A percentile compares a stretch with the other conserved stretches of the same genome.
Evolutionary conservation across 1,140 invertebrate species (phyloP).

Genomic region (Steinernema khuongi): DNA sequence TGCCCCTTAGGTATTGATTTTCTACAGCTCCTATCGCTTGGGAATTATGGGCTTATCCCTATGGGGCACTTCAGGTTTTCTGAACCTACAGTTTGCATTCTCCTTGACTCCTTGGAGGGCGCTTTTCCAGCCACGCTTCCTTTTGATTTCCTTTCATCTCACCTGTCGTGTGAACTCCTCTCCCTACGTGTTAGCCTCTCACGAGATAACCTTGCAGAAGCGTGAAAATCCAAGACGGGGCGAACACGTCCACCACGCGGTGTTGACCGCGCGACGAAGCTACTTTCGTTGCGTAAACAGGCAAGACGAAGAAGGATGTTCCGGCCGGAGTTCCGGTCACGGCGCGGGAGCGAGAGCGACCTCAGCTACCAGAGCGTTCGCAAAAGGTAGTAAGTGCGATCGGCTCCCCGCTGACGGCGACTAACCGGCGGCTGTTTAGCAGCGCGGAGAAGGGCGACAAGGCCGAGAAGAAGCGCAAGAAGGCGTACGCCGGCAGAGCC

Average conservation of each 20-base stretch:
- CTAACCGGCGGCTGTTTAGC: not conserved
- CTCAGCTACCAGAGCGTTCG: not conserved
- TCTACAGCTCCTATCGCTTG: too few species aligned
- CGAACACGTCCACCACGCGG: not conserved
- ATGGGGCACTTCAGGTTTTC: too few species aligned
- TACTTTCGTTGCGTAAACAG: not conserved
- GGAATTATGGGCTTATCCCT: too few species aligned
- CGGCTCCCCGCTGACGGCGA: too few species aligned
- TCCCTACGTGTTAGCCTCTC: too few species aligned
- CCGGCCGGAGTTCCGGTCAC: not conserved
- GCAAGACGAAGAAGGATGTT: not conserved
- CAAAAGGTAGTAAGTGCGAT: not conserved
- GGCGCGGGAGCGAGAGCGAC: constrained; percentile 1
- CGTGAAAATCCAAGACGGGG: not conserved
- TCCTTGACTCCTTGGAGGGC: too few species aligned
- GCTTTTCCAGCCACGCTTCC: too few species aligned
- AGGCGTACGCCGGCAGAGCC: not conserved
- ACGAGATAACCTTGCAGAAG: too few species aligned
- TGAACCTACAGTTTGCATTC: too few species aligned
- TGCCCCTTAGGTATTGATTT: too few species aligned
- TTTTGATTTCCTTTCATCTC: too few species aligned
- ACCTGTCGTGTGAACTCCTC: too few species aligned
- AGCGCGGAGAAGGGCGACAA: not conserved
- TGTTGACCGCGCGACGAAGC: not conserved
- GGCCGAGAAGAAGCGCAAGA: not conserved